Conservation (phyloP, 1,140 invertebrate genomes). For the Berghia stephanieae region DNA sequence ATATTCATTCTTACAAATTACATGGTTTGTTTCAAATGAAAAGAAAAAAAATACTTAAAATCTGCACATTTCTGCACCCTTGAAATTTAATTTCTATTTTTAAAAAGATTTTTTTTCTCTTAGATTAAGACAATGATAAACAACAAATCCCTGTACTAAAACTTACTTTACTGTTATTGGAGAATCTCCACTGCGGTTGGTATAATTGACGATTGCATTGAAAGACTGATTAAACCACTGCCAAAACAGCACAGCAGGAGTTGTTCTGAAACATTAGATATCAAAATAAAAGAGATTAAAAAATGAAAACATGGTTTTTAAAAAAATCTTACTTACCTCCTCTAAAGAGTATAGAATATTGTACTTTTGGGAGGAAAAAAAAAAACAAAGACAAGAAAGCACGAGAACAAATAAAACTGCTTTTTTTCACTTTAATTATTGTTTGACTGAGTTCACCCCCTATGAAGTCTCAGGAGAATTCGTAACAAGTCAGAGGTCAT, state of each 20-base stretch:
- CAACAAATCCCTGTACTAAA: background rate
- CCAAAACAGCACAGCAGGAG: conserved; percentile 96
- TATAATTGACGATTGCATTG: conserved; percentile 99
- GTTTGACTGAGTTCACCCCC: too few relatives aligned
- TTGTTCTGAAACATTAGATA: conserved; percentile 80
- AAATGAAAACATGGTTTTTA: background rate
- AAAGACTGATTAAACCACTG: conserved; percentile 99
- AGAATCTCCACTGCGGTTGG: conserved; percentile 95
- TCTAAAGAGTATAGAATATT: too few relatives aligned
- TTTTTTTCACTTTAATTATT: too few relatives aligned
- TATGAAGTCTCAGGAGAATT: too few relatives aligned
- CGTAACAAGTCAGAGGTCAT: too few relatives aligned
- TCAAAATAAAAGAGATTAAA: conserved; percentile 20
- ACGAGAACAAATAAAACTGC: too few relatives aligned
- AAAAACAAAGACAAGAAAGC: too few relatives aligned
- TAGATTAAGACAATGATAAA: background rate
- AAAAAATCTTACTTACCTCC: background rate
- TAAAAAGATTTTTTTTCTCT: background rate
- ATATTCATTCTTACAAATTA: background rate
- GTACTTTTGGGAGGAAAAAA: too few relatives aligned
- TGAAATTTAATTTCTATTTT: background rate
- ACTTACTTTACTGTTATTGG: conserved; percentile 76
- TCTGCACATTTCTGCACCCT: background rate
- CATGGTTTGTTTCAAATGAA: background rate
- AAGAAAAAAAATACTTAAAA: background rate